Base-by-base conservation (phyloP, 2,797 vertebrate genomes). In the Steatocranus sp. region DNA sequence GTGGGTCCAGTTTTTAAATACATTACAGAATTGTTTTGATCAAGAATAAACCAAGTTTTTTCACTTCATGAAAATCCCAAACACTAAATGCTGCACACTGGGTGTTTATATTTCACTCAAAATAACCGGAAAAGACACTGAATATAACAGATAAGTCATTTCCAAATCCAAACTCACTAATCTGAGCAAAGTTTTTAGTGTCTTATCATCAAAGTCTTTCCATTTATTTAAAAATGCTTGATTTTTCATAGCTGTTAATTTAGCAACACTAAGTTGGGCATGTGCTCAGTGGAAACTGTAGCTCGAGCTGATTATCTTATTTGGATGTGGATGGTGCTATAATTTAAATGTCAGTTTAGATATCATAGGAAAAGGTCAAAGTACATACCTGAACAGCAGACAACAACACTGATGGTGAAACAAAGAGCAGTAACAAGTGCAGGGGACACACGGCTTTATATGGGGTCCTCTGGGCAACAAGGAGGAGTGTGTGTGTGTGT, bases 321-420 rank as follows among this genome's bases (percentile, higher is more conserved):
- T 18, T 70, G 0, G 14, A 48, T 27, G 15, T 73, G 68, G 41
- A n/a, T 30, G 23, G 41, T 73, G 41, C 41, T 30, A 5, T 48
- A 12, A 30, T 48, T 73, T 11, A 63, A 17, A 68, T 38, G 34
- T 58, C 10, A 48, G 43, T 8, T 73, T 18, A 63, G 15, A 68
- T 32, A 30, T 58, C 12, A 63, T 12, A 77, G 10, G 56, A 17
- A 58, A 20, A 79, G 66, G 17, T 73, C 1, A 49, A 54, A 81
- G n/a, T 56, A 84, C 90, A 7, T 91, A 94, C 93, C 93, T 91
- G 86, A 73, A 54, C 48, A 51, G 79, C 63, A 27, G 38, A 4
- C 53, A 56, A 56, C 48, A 49, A 49, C 78, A 56, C 25, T 70
- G 80, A 50, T 18, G 85, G 15, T 75, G 68, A 80, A 41, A 78